phyloP scores from a whole-genome alignment of 2,888 invertebrate species.

The Napeogenes sylphis region DNA sequence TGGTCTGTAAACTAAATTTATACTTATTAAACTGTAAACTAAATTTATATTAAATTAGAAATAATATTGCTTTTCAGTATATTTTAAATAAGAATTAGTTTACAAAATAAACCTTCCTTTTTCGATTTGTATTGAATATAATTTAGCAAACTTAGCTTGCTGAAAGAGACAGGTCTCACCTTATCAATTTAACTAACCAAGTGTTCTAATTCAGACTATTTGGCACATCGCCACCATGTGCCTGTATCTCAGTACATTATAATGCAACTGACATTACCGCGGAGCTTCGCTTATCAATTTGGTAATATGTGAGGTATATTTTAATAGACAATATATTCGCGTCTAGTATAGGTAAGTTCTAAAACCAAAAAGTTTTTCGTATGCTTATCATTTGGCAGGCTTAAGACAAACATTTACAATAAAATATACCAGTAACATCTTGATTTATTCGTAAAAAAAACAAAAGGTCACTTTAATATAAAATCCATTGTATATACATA shows the following conservation, averaged over 20 bases:
- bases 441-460: slow-evolving; percentile 1
- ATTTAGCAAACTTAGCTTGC: background rate
- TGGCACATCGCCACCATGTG: slow-evolving; percentile 39
- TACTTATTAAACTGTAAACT: no score
- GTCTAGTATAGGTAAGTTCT: no score
- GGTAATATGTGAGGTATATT: background rate
- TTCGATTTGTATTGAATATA: no score
- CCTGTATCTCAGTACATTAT: slow-evolving; percentile 40
- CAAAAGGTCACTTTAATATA: slow-evolving; percentile 7
- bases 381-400: no score
- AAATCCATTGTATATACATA: slow-evolving; percentile 12
- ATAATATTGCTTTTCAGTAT: no score
- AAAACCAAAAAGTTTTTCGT: no score
- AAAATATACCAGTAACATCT: no score
- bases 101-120: background rate
- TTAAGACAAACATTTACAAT: no score
- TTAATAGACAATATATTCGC: no score
- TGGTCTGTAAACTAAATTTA: no score
- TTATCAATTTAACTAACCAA: slow-evolving; percentile 47
- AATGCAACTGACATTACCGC: slow-evolving; percentile 38
- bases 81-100: background rate
- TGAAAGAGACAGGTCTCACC: slow-evolving; percentile 40
- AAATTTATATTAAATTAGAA: no score
- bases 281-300: slow-evolving; percentile 27
- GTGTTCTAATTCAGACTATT: slow-evolving; percentile 42